Percentiles rank a stretch among this genome's conserved stretches.
Evolutionary conservation across 2,113 vertebrate species (phyloP).

Genomic region (Podiceps cristatus): DNA sequence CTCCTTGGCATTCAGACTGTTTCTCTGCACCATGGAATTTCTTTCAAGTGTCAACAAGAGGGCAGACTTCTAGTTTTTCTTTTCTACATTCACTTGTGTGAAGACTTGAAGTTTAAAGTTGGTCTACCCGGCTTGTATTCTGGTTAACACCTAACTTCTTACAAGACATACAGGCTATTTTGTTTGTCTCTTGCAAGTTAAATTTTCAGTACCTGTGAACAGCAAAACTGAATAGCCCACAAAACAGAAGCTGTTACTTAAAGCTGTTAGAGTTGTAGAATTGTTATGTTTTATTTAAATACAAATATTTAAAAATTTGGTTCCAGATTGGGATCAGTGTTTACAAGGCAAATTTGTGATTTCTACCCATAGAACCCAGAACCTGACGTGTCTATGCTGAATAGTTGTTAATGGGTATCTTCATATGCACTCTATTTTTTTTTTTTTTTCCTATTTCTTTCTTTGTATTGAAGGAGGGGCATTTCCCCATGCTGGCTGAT

Average conservation of each 20-base stretch:
- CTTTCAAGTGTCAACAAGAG: not conserved
- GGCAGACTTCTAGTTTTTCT: not conserved
- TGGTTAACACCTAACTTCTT: not conserved
- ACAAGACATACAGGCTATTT: not conserved
- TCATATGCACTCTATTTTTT: not conserved
- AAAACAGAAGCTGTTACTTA: not conserved
- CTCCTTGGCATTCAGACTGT: not conserved
- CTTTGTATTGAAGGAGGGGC: not conserved
- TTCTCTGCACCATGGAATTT: not conserved
- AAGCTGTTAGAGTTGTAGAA: not conserved
- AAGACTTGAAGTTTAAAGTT: not conserved
- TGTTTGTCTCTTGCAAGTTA: not conserved
- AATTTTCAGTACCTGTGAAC: not conserved
- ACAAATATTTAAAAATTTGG: fast-evolving
- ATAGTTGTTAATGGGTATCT: not conserved
- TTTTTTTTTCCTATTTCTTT: not conserved
- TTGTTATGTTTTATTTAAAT: not conserved
- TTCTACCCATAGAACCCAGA: not conserved
- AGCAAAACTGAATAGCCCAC: not conserved
- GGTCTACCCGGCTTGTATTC: not conserved
- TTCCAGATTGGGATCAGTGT: not conserved
- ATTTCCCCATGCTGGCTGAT: not conserved
- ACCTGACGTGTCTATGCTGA: not conserved
- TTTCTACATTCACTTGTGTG: not conserved
- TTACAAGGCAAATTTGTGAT: not conserved